These are phyloP conservation scores for Cerceris rybyensis DNA, from an alignment of 2,888 invertebrate species.

Conservation along the genomic window DNA sequence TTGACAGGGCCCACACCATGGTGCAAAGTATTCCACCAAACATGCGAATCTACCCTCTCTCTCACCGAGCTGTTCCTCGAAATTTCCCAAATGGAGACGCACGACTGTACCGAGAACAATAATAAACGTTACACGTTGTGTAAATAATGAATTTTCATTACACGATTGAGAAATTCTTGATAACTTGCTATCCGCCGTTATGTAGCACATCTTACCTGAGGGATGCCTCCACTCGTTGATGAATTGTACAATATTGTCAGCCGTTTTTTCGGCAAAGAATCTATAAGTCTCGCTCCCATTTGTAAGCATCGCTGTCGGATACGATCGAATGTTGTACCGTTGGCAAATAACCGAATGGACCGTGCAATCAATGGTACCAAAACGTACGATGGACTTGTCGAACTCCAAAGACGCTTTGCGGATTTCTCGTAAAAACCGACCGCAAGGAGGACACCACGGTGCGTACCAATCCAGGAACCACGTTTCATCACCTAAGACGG, in stretches of 20 bases:
- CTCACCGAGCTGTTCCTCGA: slow-evolving; percentile 83
- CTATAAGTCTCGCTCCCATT: slow-evolving; percentile 84
- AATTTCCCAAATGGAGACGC: slow-evolving; percentile 83
- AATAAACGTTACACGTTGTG: slow-evolving; percentile 4
- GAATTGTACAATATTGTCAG: slow-evolving; percentile 86
- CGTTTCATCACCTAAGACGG: slow-evolving; percentile 68
- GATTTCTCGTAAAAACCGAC: slow-evolving; percentile 87
- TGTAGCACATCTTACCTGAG: slow-evolving; percentile 77
- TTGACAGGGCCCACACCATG: slow-evolving; percentile 90
- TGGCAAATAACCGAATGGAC: slow-evolving; percentile 84
- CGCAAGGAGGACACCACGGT: slow-evolving; percentile 91
- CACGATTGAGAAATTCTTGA: too few species aligned
- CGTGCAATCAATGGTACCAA: slow-evolving; percentile 89
- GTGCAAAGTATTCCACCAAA: slow-evolving; percentile 88
- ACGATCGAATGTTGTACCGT: slow-evolving; percentile 85
- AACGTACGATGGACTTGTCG: slow-evolving; percentile 82
- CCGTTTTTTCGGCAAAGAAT: slow-evolving; percentile 85
- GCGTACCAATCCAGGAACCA: slow-evolving; percentile 91
- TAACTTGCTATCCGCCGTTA: too few species aligned
- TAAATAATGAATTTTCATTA: not conserved
- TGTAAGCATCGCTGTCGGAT: slow-evolving; percentile 88
- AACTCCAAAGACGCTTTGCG: slow-evolving; percentile 85
- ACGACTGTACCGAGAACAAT: slow-evolving; percentile 81
- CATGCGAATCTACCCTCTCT: slow-evolving; percentile 85
- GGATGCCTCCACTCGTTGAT: slow-evolving; percentile 84